Evolutionary conservation across 2,113 vertebrate genomes (phyloP).

Genomic region (Takifugu bimaculatus): DNA sequence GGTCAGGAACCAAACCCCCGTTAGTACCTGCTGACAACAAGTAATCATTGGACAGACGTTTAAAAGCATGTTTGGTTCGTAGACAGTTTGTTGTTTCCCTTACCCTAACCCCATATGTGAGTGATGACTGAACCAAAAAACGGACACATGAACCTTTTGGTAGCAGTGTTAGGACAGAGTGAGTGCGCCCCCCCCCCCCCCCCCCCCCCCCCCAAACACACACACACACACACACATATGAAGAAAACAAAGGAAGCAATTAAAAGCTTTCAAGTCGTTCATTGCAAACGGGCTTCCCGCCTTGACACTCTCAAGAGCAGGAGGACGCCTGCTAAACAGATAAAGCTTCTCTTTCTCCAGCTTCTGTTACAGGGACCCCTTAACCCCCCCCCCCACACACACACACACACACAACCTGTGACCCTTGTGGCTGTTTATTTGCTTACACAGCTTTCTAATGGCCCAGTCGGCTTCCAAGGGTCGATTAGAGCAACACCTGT

Average conservation of each 20-base stretch:
- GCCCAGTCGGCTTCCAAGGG: slow-evolving; percentile 59
- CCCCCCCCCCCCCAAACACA: slow-evolving; percentile 20
- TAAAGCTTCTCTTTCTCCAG: slow-evolving; percentile 60
- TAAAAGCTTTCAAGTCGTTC: slow-evolving; percentile 68
- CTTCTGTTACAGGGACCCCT: slow-evolving; percentile 61
- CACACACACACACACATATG: slow-evolving; percentile 70
- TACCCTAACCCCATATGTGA: neutral
- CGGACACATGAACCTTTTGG: slow-evolving; percentile 3
- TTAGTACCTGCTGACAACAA: no score
- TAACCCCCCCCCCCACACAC: neutral
- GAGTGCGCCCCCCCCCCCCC: slow-evolving; percentile 1
- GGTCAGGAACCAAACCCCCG: no score
- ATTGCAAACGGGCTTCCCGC: slow-evolving; percentile 56
- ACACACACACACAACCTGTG: slow-evolving; percentile 33
- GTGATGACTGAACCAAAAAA: neutral
- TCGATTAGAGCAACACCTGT: slow-evolving; percentile 78
- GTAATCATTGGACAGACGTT: no score
- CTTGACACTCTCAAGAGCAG: slow-evolving; percentile 50
- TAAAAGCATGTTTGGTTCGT: no score
- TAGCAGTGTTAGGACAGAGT: neutral
- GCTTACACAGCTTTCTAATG: slow-evolving; percentile 76
- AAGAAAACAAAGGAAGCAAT: slow-evolving; percentile 81
- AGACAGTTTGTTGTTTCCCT: neutral
- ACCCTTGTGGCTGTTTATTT: slow-evolving; percentile 80
- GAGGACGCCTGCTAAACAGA: slow-evolving; percentile 80